phyloP scores from a whole-genome alignment of 2,888 invertebrate species.

The Archips crataeganus region DNA sequence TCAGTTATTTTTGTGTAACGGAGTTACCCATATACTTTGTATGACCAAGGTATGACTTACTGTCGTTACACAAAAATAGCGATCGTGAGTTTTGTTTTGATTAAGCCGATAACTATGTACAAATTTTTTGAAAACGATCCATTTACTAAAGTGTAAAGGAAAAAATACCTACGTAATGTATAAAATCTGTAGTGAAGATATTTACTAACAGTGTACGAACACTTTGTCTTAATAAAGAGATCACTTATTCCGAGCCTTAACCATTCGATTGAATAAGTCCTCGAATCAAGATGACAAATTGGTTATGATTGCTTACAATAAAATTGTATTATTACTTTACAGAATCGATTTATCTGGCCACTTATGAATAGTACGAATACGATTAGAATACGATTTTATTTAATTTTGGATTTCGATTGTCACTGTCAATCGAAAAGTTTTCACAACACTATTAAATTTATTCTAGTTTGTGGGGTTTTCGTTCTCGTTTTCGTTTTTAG shows the following conservation, averaged over 20 bases:
- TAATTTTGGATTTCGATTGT: background rate
- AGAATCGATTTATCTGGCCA: background rate
- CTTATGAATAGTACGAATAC: background rate
- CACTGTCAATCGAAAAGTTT: conserved; percentile 5
- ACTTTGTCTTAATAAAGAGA: conserved; percentile 5
- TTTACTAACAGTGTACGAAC: background rate
- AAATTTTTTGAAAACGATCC: too few relatives aligned
- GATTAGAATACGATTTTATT: background rate
- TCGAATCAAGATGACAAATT: conserved; percentile 51
- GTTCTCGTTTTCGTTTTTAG: too few relatives aligned
- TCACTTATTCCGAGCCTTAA: conserved; percentile 15
- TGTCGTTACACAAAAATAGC: too few relatives aligned
- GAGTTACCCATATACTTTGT: too few relatives aligned
- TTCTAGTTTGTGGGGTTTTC: too few relatives aligned
- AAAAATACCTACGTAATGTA: too few relatives aligned
- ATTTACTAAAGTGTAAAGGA: too few relatives aligned
- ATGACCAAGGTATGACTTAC: too few relatives aligned
- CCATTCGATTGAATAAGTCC: conserved; percentile 36
- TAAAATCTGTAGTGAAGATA: background rate
- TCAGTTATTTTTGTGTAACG: too few relatives aligned
- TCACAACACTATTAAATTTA: conserved; percentile 11
- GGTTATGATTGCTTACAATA: conserved; percentile 60
- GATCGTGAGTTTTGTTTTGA: too few relatives aligned
- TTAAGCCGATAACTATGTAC: too few relatives aligned
- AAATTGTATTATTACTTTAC: background rate